Base-by-base conservation (phyloP, 2,888 invertebrate genomes). In the Cyaniris semiargus region DNA sequence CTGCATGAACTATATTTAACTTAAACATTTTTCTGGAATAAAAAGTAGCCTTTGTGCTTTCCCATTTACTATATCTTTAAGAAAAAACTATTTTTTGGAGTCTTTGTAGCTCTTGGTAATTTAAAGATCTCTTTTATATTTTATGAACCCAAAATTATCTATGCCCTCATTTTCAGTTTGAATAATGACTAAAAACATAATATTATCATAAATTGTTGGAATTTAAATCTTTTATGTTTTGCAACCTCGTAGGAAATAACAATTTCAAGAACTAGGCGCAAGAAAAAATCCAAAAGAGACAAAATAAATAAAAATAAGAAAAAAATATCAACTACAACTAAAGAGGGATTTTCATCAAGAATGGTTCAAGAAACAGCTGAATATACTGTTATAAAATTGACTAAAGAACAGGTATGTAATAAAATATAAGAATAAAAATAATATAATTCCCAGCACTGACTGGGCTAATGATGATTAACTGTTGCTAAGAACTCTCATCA, bases 361-460 rank as follows among this genome's bases (percentile, higher is more conserved):
- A 94, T 94, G 94, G 94, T 94, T 1, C 90, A 90, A 71, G 94
- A 94, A 78, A 94, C 94, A 0, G 86, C 88, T 0, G 92, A 93
- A 79, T 94, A 94, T 80, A 78, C 85, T 1, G 94, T 94, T 1
- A 91, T 94, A 31, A 93, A 93, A 76, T 80, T 94, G 0, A 90
- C 85, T 6, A 89, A 85, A 70, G 91, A 92, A 76, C 88, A 94
- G 88, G 92, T 93, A 58, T 79, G 66, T 15, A 78, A 78, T 7
- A 18, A 15, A 44, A 23, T 44, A 3, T 58, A 70, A 44, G 44
- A 44, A 10, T 10, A 10, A 38, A 38, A 58, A 10, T 56, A 58
- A 8, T 8, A n/a, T 58, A n/a, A 58, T 58, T 58, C 23, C 10
- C n/a, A 58, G 38, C 21, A 58, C 10, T 21, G 21, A 34, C 1